Conservation (phyloP, 2,797 vertebrate species). For the Brachymystax lenok region DNA sequence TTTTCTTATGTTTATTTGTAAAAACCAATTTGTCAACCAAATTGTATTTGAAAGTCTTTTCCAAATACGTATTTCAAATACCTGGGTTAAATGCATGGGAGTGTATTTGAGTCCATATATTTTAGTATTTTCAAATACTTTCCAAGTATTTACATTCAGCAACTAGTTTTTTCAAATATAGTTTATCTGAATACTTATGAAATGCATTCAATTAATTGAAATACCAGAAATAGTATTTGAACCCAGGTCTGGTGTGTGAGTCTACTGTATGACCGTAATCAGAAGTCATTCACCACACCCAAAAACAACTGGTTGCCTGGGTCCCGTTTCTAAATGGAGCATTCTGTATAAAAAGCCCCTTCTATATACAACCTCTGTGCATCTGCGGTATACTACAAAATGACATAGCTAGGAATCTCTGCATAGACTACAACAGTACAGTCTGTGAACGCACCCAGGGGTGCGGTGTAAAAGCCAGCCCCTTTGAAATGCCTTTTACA, state of each 20-base stretch:
- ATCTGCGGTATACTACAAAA: background rate
- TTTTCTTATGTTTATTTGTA: too few species aligned
- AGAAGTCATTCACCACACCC: constrained; percentile 45
- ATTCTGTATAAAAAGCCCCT: background rate
- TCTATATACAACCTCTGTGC: constrained; percentile 4
- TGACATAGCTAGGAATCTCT: background rate
- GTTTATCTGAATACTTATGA: too few species aligned
- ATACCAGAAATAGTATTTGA: too few species aligned
- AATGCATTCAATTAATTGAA: too few species aligned
- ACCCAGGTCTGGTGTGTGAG: background rate
- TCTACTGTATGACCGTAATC: constrained; percentile 39
- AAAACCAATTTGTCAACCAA: too few species aligned
- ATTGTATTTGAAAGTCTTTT: too few species aligned
- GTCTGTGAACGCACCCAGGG: background rate
- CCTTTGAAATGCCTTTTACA: constrained; percentile 56
- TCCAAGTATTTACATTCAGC: too few species aligned
- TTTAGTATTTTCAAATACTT: too few species aligned
- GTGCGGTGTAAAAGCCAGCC: background rate
- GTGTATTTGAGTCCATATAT: too few species aligned
- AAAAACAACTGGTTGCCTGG: constrained; percentile 43
- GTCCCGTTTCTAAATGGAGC: constrained; percentile 20
- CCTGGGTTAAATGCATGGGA: too few species aligned
- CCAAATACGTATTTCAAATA: too few species aligned
- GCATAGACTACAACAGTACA: background rate
- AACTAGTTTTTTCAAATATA: too few species aligned